Base-by-base conservation (phyloP, 2,797 vertebrate genomes). In the Chaunax sp. region DNA sequence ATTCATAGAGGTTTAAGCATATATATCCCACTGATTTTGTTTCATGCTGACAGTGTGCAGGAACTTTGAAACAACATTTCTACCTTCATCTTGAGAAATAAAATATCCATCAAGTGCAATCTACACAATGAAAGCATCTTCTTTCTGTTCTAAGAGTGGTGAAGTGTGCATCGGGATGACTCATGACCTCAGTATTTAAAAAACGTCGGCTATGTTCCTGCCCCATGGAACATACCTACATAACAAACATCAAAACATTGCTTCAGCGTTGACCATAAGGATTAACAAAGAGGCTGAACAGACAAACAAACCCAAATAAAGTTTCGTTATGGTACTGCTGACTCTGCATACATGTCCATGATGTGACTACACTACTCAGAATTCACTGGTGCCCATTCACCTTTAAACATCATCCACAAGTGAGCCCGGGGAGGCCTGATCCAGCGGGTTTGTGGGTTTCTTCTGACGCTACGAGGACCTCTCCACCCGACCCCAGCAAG, bases 401-500 rank as follows among this genome's bases (percentile, higher is more conserved):
- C 85, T 86, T 80, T 86, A 84, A 89, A 51, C 87, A 43, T 63
- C 51, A 8, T 78, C 82, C 78, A 72, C 58, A 58, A 78, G 73
- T 5, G 57, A 75, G 73, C 75, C 76, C 55, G 1, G 75, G 73
- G 70, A 83, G 82, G 72, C 70, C 72, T 69, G 80, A 86, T 85
- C 65, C 45, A 84, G 88, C 72, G 81, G 81, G 81, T 83, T 88
- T 90, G 85, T 79, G 81, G 80, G 83, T 86, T 89, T 87, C 87
- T 86, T 82, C 78, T 83, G 81, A 87, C 69, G 82, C 87, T 81
- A 77, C 83, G 46, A 83, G 82, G 78, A 91, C 86, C 83, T 85
- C 88, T 85, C 81, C 77, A 78, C 76, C 86, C 80, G 81, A 89
- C 86, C 90, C 82, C 85, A 77, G 83, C 86, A 85, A 64, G 76